phyloP scores from a whole-genome alignment of 2,113 vertebrate genomes.

The human (Homo sapiens) region GRCh38 chr6:97229001-97229500 shows the following conservation, averaged over 20 bases:
- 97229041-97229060: conserved; percentile 94
- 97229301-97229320: conserved; percentile 89
- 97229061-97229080: conserved; percentile 92
- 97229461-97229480: conserved; percentile 23
- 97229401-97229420: conserved; percentile 85
- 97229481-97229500: background rate
- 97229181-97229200: conserved; percentile 92
- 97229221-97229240: conserved; percentile 89
- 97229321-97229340: conserved; percentile 92
- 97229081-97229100: conserved; percentile 87
- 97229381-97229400: conserved; percentile 96
- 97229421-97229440: background rate
- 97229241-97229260: conserved; percentile 83
- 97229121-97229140: conserved; percentile 91
- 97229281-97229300: conserved; percentile 92
- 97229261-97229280: conserved; percentile 89
- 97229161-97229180: conserved; percentile 91
- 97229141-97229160: conserved; percentile 88
- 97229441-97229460: conserved; percentile 10
- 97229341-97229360: conserved; percentile 95
- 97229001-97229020: conserved; percentile 88
- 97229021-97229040: conserved; percentile 95
- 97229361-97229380: conserved; percentile 94
- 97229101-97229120: conserved; percentile 94
- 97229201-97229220: conserved; percentile 93